Conservation (phyloP, 2,797 vertebrate species). For the Scarus forsteni region DNA sequence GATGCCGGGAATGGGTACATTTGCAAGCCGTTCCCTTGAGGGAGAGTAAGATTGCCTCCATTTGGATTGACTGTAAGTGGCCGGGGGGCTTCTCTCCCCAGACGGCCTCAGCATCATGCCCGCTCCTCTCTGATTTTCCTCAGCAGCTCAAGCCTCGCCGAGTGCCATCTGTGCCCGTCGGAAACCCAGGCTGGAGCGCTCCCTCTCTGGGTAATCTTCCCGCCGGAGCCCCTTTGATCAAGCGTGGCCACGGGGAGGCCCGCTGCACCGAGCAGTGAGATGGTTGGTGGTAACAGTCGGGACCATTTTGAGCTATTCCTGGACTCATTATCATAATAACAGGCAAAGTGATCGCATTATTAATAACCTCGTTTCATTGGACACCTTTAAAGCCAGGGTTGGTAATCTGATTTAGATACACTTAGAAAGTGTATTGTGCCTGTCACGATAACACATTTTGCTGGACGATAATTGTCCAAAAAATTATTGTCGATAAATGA, state of each 20-base stretch:
- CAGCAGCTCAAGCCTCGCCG: conserved; percentile 55
- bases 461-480: too few relatives aligned
- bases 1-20: conserved; percentile 65
- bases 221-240: conserved; percentile 70
- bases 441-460: too few relatives aligned
- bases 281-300: not conserved
- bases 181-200: conserved; percentile 52
- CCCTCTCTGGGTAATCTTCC: conserved; percentile 57
- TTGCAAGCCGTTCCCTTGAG: conserved; percentile 75
- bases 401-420: too few relatives aligned
- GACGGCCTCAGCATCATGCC: conserved; percentile 47
- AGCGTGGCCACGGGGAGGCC: conserved; percentile 46
- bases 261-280: conserved; percentile 15
- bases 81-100: conserved; percentile 58
- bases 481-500: too few relatives aligned
- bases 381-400: too few relatives aligned
- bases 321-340: not conserved
- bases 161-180: conserved; percentile 73
- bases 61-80: conserved; percentile 68
- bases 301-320: conserved; percentile 1
- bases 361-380: too few relatives aligned
- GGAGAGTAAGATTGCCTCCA: conserved; percentile 69
- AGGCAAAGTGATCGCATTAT: too few relatives aligned
- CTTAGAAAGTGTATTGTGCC: too few relatives aligned
- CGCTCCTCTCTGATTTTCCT: conserved; percentile 57